Percentiles rank a stretch among this genome's conserved stretches.
Evolutionary conservation across 2,113 vertebrate genomes (phyloP).

Genomic region (Limanda limanda): DNA sequence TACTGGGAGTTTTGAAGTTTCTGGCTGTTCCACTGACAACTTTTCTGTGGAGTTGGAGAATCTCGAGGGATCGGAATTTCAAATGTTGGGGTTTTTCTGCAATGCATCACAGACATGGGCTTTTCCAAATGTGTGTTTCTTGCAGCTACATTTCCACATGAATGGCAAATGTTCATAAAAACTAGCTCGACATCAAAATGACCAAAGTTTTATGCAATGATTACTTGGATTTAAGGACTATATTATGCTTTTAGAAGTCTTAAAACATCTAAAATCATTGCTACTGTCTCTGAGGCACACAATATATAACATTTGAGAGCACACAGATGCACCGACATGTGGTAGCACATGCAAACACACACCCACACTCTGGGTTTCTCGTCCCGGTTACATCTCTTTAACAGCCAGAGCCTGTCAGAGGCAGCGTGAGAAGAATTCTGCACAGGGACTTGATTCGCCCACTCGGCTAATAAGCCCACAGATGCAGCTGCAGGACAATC

Average conservation of each 20-base stretch:
- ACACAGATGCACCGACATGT: constrained; percentile 1
- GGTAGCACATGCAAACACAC: constrained; percentile 17
- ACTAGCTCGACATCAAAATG: too few relatives aligned
- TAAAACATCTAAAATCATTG: constrained; percentile 5
- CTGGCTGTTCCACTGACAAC: not conserved
- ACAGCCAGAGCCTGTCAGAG: constrained; percentile 55
- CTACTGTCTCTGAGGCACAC: too few relatives aligned
- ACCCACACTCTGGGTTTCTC: constrained; percentile 43
- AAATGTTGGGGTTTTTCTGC: not conserved
- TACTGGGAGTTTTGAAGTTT: not conserved
- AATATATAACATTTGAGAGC: not conserved
- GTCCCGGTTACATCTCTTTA: constrained; percentile 47
- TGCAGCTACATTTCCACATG: too few relatives aligned
- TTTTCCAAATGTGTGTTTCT: not conserved
- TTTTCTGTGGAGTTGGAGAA: not conserved
- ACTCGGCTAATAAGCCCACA: constrained; percentile 58
- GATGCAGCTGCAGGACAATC: constrained; percentile 76
- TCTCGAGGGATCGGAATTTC: not conserved
- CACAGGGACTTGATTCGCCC: constrained; percentile 50
- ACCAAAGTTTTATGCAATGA: too few relatives aligned
- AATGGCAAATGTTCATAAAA: too few relatives aligned
- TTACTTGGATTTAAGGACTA: not conserved
- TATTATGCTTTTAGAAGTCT: not conserved
- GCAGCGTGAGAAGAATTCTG: constrained; percentile 72
- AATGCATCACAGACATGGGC: not conserved